Evolutionary conservation across 1,140 invertebrate genomes (phyloP).

Genomic region (Eriocheir sinensis): DNA sequence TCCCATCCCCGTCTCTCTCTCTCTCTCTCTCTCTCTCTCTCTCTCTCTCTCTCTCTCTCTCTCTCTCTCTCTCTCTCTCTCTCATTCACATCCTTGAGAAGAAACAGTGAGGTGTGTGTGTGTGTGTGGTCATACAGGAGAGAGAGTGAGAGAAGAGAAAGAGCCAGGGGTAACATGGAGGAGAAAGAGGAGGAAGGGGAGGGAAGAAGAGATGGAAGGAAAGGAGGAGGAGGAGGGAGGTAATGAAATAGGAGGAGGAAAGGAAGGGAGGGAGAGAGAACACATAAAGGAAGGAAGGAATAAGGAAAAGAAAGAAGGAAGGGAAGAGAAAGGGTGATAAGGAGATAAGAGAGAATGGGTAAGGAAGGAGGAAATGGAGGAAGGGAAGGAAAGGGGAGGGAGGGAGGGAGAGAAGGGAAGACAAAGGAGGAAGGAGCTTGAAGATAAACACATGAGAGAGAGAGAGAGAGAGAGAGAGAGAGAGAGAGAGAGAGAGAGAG

Average conservation of each 20-base stretch:
- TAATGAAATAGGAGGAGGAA: too few species aligned
- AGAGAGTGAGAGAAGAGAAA: too few species aligned
- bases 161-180: too few species aligned
- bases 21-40: background rate
- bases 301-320: too few species aligned
- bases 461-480: background rate
- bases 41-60: conserved; percentile 32
- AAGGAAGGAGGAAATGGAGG: background rate
- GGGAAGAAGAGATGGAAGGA: too few species aligned
- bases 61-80: conserved; percentile 49
- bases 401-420: background rate
- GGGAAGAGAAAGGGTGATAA: background rate
- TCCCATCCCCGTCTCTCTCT: too few species aligned
- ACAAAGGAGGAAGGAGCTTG: background rate
- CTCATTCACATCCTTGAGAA: background rate
- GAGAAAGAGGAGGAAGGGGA: too few species aligned
- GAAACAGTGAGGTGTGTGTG: background rate
- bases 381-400: background rate
- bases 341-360: background rate
- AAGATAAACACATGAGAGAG: too few species aligned
- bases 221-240: too few species aligned
- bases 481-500: background rate
- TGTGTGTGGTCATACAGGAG: too few species aligned
- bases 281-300: too few species aligned
- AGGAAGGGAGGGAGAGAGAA: too few species aligned